These are phyloP conservation scores for Sterna hirundo DNA, from an alignment of 2,113 vertebrate genomes.

Conservation along the genomic window DNA sequence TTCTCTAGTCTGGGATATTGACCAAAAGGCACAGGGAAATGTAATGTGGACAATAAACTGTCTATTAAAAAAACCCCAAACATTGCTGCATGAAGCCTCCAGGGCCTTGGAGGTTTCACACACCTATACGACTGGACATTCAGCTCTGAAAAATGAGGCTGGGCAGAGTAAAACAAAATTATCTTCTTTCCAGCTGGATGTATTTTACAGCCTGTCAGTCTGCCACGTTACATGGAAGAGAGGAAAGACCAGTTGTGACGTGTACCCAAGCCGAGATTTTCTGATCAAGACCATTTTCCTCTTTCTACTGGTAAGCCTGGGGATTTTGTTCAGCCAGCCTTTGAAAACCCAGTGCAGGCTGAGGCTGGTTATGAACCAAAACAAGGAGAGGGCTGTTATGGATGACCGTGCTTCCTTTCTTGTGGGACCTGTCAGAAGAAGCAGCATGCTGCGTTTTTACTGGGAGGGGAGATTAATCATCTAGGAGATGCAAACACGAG, in stretches of 20 bases:
- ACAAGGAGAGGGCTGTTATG: background rate
- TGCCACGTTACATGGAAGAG: background rate
- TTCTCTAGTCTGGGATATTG: background rate
- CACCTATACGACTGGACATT: background rate
- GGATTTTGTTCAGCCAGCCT: background rate
- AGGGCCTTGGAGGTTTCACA: background rate
- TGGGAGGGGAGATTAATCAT: background rate
- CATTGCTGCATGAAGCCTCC: background rate
- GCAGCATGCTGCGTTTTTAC: background rate
- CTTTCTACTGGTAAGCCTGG: background rate
- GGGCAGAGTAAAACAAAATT: background rate
- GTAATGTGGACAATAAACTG: background rate
- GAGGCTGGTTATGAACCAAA: slow-evolving; percentile 1
- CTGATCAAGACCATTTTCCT: background rate
- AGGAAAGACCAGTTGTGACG: background rate
- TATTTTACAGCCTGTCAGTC: background rate
- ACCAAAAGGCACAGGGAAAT: background rate
- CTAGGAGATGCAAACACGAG: background rate
- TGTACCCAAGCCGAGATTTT: background rate
- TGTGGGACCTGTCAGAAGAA: background rate
- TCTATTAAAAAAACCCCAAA: background rate
- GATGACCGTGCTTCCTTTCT: background rate
- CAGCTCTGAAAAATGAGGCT: slow-evolving; percentile 12
- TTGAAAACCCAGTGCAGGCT: background rate
- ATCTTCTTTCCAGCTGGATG: background rate